Evolutionary conservation across 2,797 vertebrate species (phyloP).

Genomic region (Pangasius mekongensis): DNA sequence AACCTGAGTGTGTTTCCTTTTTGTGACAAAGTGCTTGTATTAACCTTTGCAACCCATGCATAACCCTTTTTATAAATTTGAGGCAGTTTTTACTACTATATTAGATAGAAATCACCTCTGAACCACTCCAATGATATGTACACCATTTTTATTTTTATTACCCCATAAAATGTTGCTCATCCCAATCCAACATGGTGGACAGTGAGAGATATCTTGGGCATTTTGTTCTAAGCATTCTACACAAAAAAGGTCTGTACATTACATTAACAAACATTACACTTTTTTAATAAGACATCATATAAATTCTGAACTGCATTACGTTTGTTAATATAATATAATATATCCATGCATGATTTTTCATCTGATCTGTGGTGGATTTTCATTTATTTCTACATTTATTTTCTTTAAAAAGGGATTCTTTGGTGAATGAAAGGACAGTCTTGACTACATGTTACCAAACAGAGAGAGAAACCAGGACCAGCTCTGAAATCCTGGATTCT

Average conservation of each 20-base stretch:
- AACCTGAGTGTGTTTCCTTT: background rate
- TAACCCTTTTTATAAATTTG: background rate
- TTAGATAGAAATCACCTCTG: background rate
- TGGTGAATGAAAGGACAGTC: background rate
- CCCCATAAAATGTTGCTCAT: background rate
- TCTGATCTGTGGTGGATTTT: background rate
- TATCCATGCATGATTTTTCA: background rate
- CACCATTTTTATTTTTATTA: background rate
- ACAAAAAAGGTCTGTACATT: background rate
- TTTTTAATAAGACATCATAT: too few species aligned
- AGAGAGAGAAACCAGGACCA: background rate
- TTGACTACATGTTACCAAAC: background rate
- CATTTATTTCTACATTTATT: background rate
- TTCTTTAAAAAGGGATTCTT: background rate
- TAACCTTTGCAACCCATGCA: background rate
- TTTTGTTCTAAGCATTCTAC: background rate
- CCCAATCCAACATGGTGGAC: background rate
- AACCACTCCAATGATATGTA: background rate
- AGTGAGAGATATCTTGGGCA: background rate
- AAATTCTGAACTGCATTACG: too few species aligned
- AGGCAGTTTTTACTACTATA: background rate
- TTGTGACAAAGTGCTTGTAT: background rate
- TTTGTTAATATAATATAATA: too few species aligned
- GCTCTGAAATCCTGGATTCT: background rate
- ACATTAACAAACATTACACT: too few species aligned